Percentiles rank a stretch among this genome's conserved stretches.
phyloP scores from a whole-genome alignment of 2,797 vertebrate genomes.

The Argya squamiceps region DNA sequence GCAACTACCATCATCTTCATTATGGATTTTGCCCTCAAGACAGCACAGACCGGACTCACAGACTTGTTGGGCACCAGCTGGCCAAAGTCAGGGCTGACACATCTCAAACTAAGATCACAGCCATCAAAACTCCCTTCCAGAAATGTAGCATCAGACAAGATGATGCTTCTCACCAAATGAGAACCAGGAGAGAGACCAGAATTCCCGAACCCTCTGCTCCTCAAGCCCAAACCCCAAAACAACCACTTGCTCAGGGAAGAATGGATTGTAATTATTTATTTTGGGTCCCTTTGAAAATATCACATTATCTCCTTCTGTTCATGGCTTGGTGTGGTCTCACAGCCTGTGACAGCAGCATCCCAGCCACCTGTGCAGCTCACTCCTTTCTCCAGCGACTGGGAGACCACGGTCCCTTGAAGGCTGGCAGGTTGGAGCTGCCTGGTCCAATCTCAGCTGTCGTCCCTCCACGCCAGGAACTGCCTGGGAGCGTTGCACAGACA shows the following conservation, averaged over 20 bases:
- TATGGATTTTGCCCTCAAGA: neutral
- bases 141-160: neutral
- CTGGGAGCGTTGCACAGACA: neutral
- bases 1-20: neutral
- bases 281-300: neutral
- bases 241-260: neutral
- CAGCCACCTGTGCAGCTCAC: neutral
- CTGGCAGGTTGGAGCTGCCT: neutral
- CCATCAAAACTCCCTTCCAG: neutral
- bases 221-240: neutral
- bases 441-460: neutral
- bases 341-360: neutral
- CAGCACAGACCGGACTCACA: neutral
- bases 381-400: neutral
- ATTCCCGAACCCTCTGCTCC: neutral
- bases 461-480: fast-evolving
- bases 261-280: constrained; percentile 47
- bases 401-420: neutral
- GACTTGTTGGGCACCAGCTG: fast-evolving
- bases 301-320: neutral
- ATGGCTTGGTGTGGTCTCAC: neutral
- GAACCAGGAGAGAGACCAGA: neutral
- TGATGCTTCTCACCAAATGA: neutral
- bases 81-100: neutral
- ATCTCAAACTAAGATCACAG: neutral